phyloP scores from a whole-genome alignment of 2,888 invertebrate genomes.

The Xylocampa areola region DNA sequence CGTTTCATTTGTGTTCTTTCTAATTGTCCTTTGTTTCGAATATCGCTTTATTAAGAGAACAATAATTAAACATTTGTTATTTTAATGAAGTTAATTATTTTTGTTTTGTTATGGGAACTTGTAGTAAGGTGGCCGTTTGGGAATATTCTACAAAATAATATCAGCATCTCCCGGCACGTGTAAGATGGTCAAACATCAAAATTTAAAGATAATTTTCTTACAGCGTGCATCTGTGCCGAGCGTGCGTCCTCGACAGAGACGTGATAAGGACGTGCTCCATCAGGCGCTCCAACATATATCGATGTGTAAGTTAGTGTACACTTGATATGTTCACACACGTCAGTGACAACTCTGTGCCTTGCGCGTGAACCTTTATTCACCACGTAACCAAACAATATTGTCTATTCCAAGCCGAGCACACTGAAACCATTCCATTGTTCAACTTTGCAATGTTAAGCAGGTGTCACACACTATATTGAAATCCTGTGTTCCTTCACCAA shows the following conservation, averaged over 20 bases:
- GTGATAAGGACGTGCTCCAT: no score
- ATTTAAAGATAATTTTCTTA: no score
- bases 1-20: conserved; percentile 5
- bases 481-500: conserved; percentile 36
- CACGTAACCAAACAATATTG: background rate
- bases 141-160: no score
- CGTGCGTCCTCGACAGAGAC: no score
- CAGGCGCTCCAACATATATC: no score
- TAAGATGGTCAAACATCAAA: no score
- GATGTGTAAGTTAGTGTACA: no score
- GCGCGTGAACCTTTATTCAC: background rate
- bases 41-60: conserved; percentile 8
- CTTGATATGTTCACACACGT: no score
- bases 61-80: background rate
- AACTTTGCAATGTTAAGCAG: conserved; percentile 48
- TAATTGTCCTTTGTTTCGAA: conserved; percentile 5
- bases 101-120: background rate
- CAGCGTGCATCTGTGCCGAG: no score
- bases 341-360: no score
- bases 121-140: background rate
- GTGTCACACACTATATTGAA: conserved; percentile 42
- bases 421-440: conserved; percentile 28
- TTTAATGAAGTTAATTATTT: background rate
- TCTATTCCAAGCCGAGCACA: conserved; percentile 7
- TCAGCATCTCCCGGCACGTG: no score